Percentiles rank a stretch among this genome's conserved stretches.
phyloP scores from a whole-genome alignment of 2,113 vertebrate species.

The Xenopus borealis region DNA sequence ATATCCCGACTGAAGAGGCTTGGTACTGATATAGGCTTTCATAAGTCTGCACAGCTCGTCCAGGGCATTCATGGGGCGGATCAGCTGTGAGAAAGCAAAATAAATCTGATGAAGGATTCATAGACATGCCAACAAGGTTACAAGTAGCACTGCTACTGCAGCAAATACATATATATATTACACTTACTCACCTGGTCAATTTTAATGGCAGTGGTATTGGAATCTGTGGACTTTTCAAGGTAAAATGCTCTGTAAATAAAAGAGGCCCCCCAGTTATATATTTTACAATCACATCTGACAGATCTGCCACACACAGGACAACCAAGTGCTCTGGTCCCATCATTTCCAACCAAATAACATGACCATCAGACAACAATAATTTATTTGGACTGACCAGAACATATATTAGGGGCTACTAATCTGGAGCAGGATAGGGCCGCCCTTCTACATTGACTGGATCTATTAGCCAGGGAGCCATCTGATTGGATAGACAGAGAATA shows the following conservation, averaged over 20 bases:
- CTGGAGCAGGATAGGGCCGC: too few species aligned
- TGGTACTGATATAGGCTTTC: slow-evolving; percentile 80
- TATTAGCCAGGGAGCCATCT: too few species aligned
- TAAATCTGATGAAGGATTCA: too few species aligned
- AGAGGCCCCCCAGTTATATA: neutral
- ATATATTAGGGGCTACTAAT: too few species aligned
- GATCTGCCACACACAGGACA: too few species aligned
- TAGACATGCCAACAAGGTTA: neutral
- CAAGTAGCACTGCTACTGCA: neutral
- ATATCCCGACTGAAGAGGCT: slow-evolving; percentile 56
- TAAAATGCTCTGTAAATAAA: slow-evolving; percentile 84
- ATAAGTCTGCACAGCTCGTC: slow-evolving; percentile 93
- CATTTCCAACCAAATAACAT: too few species aligned
- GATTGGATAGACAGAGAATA: too few species aligned
- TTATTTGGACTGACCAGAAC: too few species aligned
- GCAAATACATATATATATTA: neutral
- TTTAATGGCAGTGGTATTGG: slow-evolving; percentile 88
- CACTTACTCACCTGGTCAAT: slow-evolving; percentile 84
- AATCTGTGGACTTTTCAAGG: slow-evolving; percentile 90
- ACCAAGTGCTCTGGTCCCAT: too few species aligned
- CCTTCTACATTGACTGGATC: too few species aligned
- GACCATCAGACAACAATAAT: too few species aligned
- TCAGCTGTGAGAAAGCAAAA: slow-evolving; percentile 66
- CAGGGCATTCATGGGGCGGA: slow-evolving; percentile 93
- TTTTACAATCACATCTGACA: neutral